Base-by-base conservation (phyloP, 2,113 vertebrate species). In the Ctenodactylus gundi region DNA sequence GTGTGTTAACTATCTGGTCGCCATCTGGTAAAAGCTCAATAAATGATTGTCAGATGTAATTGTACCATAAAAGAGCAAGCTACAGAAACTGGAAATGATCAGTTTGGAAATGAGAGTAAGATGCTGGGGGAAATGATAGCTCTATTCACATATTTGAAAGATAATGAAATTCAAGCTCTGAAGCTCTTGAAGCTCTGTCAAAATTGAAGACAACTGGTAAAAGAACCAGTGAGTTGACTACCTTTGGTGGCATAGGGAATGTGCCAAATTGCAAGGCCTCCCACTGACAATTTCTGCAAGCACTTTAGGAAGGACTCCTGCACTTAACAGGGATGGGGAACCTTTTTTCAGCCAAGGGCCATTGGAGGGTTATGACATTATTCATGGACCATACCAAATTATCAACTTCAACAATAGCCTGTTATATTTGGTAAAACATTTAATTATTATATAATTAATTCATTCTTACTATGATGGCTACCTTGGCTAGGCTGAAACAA, bases 21-120 rank as follows among this genome's bases (percentile, higher is more conserved):
- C 62, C 10, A 12, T 64, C 34, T 93, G 58, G 18, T 73, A 14
- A 88, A 81, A 13, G 41, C 4, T 91, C 58, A 93, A 65, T 27
- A 86, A 51, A 80, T 58, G 29, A 51, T 46, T 67, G 36, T 44
- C 91, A 53, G 90, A 91, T 93, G 88, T 82, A 92, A 94, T 2
- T 58, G 49, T 60, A 60, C 39, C n/a, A 27, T 62, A 53, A 10
- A 12, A 84, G 41, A 34, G 85, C 80, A 95, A 23, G 36, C 1
- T 39, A 53, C 46, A 86, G 53, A 92, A 78, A 92, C 17, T 23
- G 34, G 60, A 27, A 81, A 78, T 55, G 49, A 70, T 39, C 15
- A 11, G 21, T 17, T 75, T 91, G 21, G 58, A 81, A 93, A 75
- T 90, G 25, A 96, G 82, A 89, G n/a, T n/a, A n/a, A 17, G 46